Base-by-base conservation (phyloP, 2,797 vertebrate genomes). In the Selene dorsalis region DNA sequence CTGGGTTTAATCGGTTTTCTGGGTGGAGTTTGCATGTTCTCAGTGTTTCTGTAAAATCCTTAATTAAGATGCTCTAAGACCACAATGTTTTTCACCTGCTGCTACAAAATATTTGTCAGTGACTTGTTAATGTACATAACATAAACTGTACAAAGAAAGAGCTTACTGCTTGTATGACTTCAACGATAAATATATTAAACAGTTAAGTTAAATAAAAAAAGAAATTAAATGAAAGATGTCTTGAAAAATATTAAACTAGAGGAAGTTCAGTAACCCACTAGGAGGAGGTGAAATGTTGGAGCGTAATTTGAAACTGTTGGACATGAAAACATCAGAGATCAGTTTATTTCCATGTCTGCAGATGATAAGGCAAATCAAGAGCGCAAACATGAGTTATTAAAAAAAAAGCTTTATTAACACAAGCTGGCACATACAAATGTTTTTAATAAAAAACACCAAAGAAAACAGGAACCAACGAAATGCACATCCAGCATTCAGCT, bases 391-490 rank as follows among this genome's bases (percentile, higher is more conserved):
- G 16, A 55, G 24, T 41, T 32, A 62, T 48, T 56, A 35, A 12
- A 26, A 8, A 60, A 79, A 59, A 53, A 3, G 4, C 2, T 83
- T 88, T 87, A 75, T 82, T 87, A 24, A 67, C 30, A 68, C 1
- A 53, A 1, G 6, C 12, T 26, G 30, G 12, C 14, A 45, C n/a
- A 52, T 6, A 30, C 30, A 57, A 55, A 43, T 8, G 9, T 22
- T 52, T 56, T 56, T 9, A 63, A 14, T 12, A 1, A 2, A 64
- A n/a, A 57, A 69, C 5, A 30, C 14, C 52, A 13, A n/a, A 24
- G 4, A 20, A 53, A 17, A 55, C n/a, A 20, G 4, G 1, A 26
- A 1, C n/a, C 12, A 43, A 60, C 38, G 41, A 41, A 79, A 9
- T 12, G 20, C 3, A 74, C 47, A 67, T 18, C 5, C 0, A 30